Conservation (phyloP, 2,113 vertebrate species). For the Xyliphius kryptos region DNA sequence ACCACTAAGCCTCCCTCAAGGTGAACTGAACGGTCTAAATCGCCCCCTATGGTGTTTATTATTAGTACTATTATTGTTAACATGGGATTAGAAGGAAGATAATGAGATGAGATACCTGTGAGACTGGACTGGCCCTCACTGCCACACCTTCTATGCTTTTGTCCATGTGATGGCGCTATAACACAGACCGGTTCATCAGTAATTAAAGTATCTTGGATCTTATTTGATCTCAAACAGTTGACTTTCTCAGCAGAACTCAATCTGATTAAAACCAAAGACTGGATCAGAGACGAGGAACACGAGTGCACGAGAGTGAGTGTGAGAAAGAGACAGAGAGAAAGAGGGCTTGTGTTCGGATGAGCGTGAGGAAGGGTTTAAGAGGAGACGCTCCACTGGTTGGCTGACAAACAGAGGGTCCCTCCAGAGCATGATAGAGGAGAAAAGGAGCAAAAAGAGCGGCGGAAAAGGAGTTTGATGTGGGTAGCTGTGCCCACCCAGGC, state of each 20-base stretch:
- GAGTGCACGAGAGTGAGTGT: conserved; percentile 9
- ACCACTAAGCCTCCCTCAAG: too few species aligned
- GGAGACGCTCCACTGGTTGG: conserved; percentile 65
- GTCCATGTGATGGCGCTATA: too few species aligned
- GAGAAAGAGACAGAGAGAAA: conserved; percentile 37
- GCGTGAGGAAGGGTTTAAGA: conserved; percentile 45
- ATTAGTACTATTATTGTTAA: too few species aligned
- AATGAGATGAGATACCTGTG: too few species aligned
- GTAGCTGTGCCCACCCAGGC: conserved; percentile 50
- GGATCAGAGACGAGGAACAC: conserved; percentile 43
- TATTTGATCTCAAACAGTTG: conserved; percentile 8
- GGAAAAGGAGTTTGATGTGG: conserved; percentile 65
- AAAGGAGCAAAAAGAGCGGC: conserved; percentile 43
- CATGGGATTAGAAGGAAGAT: too few species aligned
- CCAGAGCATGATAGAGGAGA: conserved; percentile 58
- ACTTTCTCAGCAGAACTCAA: conserved; percentile 48
- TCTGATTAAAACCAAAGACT: conserved; percentile 40
- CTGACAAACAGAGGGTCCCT: conserved; percentile 71
- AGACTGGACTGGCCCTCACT: too few species aligned
- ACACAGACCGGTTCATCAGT: too few species aligned
- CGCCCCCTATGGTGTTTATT: too few species aligned
- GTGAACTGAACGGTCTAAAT: too few species aligned
- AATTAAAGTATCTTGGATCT: too few species aligned
- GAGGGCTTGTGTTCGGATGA: conserved; percentile 35
- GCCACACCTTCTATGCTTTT: too few species aligned